Evolutionary conservation across 2,888 invertebrate genomes (phyloP), one percentile per base, ranked within the genome.

Genomic region (Tillus elongatus): DNA sequence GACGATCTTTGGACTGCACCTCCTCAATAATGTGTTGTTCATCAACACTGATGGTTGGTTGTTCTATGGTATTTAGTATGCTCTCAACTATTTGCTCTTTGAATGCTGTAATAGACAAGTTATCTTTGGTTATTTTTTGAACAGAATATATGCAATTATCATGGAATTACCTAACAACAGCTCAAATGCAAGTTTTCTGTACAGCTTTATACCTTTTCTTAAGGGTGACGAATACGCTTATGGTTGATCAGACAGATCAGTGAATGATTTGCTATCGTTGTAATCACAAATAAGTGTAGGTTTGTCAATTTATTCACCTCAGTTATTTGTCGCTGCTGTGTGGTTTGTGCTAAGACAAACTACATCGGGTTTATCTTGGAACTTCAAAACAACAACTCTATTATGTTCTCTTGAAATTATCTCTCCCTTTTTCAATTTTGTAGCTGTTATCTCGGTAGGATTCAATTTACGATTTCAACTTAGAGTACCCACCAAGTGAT

Each of bases 401-500:
- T 41, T 37, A 36, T 37, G 45, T 37, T 46, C 24, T 36, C 26
- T 30, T 8, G 43, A 44, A n/a, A 41, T 29, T 9, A 37, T 37
- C 33, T 49, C 39, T 6, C 37, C 44, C 19, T 39, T 39, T 24
- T 35, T 37, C 11, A 46, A 33, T 36, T 46, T 41, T 38, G 33
- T 41, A 9, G 28, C 35, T 6, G 36, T 35, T 10, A 49, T 43
- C 10, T 42, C 36, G 14, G 37, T 35, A 6, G 45, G 41, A 35
- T 44, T 49, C 12, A 36, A 30, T 47, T 42, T 46, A 32, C 46
- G 19, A 33, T 46, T 49, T 33, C 10, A 27, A 10, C 48, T 32
- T 16, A 46, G 24, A 11, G n/a, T n/a, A 3, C 46, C 45, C 13
- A 42, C 35, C 28, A 46, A 35, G 16, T 49, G 42, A 11, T 44